Conservation (phyloP, 2,797 vertebrate genomes). For the Neosilurus mollespiculum region DNA sequence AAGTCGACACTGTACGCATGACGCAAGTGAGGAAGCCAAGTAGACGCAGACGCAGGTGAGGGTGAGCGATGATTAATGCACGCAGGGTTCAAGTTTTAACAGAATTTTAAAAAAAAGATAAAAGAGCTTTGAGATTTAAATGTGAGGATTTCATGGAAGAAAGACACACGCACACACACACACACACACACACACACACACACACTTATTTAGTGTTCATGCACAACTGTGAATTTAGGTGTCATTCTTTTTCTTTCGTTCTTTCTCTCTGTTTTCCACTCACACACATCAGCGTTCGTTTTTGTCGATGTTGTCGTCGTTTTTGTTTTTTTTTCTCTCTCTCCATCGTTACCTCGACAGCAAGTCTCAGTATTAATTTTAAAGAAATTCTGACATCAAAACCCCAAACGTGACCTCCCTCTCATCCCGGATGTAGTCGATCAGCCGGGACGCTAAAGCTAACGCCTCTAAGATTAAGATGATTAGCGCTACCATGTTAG, state of each 20-base stretch:
- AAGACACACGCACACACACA: slow-evolving; percentile 8
- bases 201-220: slow-evolving; percentile 71
- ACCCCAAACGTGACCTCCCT: neutral
- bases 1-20: slow-evolving; percentile 62
- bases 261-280: slow-evolving; percentile 65
- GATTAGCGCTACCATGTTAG: neutral
- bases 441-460: neutral
- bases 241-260: slow-evolving; percentile 71
- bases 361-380: slow-evolving; percentile 98
- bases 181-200: neutral
- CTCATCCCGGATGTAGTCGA: neutral
- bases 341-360: slow-evolving; percentile 87
- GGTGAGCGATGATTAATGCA: neutral
- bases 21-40: slow-evolving; percentile 47
- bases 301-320: slow-evolving; percentile 16
- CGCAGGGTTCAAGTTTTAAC: slow-evolving; percentile 23
- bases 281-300: slow-evolving; percentile 59
- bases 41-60: neutral
- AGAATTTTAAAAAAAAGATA: slow-evolving; percentile 21
- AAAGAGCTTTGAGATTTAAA: slow-evolving; percentile 42
- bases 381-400: slow-evolving; percentile 37
- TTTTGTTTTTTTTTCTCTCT: slow-evolving; percentile 42
- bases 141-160: slow-evolving; percentile 49
- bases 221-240: slow-evolving; percentile 90
- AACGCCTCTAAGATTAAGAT: neutral